Percentiles rank a stretch among this genome's conserved stretches.
These are phyloP conservation scores for Anguilla pacifica DNA, from an alignment of 2,797 vertebrate species.

Conservation along the genomic window DNA sequence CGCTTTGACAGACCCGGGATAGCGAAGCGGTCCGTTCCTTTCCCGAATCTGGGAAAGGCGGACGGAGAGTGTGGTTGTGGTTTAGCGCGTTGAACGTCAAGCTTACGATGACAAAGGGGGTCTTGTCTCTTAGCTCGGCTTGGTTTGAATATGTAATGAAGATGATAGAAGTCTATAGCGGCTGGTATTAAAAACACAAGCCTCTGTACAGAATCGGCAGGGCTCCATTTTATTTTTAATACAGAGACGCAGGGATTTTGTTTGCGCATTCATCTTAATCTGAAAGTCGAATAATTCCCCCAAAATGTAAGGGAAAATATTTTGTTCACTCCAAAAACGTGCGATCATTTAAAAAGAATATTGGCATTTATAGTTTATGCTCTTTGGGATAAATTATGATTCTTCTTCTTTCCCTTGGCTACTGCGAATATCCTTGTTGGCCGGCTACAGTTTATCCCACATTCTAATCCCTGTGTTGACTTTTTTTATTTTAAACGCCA, in stretches of 20 bases:
- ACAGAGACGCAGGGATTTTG: background rate
- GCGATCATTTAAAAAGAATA: background rate
- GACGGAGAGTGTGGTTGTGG: constrained; percentile 11
- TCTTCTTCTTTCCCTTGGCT: constrained; percentile 16
- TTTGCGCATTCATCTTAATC: background rate
- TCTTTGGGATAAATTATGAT: background rate
- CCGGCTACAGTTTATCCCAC: constrained; percentile 46
- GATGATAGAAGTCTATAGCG: constrained; percentile 40
- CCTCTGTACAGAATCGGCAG: constrained; percentile 25
- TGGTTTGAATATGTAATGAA: constrained; percentile 51
- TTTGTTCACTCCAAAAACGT: background rate
- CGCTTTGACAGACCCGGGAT: background rate
- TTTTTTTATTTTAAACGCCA: constrained; percentile 13
- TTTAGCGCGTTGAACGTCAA: constrained; percentile 13
- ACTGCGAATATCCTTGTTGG: constrained; percentile 39
- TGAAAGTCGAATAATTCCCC: background rate
- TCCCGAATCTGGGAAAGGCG: background rate
- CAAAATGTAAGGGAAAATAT: background rate
- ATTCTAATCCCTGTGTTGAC: constrained; percentile 47
- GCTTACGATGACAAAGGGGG: constrained; percentile 49
- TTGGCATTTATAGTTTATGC: background rate
- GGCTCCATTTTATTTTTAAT: constrained; percentile 10
- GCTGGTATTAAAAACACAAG: constrained; percentile 36
- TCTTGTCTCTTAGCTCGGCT: constrained; percentile 32
- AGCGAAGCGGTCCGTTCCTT: background rate